Evolutionary conservation across 2,888 invertebrate genomes (phyloP).

Genomic region (Sussaba pulchella): DNA sequence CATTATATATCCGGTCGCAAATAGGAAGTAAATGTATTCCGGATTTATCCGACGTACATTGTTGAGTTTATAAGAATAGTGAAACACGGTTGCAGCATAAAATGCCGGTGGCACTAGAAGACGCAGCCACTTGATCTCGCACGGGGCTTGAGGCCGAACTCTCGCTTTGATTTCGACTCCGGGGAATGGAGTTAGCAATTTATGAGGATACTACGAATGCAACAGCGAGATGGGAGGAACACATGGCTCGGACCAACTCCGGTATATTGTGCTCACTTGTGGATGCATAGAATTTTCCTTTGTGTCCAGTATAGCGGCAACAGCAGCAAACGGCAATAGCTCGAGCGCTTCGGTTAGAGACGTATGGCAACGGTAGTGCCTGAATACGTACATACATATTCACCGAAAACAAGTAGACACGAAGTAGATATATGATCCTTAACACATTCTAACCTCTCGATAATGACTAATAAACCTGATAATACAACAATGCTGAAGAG

Average conservation of each 20-base stretch:
- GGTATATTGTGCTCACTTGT: constrained; percentile 50
- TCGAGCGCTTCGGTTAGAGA: constrained; percentile 15
- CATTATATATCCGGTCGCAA: too few relatives aligned
- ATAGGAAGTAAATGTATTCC: too few relatives aligned
- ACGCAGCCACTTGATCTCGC: neutral
- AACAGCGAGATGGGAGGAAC: constrained; percentile 12
- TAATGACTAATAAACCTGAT: neutral
- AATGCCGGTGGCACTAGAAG: constrained; percentile 1
- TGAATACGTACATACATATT: neutral
- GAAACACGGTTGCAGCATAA: neutral
- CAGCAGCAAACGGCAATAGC: neutral
- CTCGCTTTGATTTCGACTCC: constrained; percentile 18
- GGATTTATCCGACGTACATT: neutral
- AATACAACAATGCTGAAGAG: neutral
- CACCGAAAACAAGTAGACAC: neutral
- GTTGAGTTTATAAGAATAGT: neutral
- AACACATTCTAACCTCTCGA: neutral
- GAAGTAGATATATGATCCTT: neutral
- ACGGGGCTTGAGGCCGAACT: neutral
- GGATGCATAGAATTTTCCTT: constrained; percentile 62
- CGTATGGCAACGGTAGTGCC: constrained; percentile 6
- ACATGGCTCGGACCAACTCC: constrained; percentile 40
- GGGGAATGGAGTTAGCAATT: constrained; percentile 48
- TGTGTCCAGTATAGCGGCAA: constrained; percentile 22
- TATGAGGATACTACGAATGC: constrained; percentile 28